Percentiles rank a stretch among this genome's conserved stretches.
Conservation (phyloP, 2,888 invertebrate genomes). For the Megaustenia siamemsis region DNA sequence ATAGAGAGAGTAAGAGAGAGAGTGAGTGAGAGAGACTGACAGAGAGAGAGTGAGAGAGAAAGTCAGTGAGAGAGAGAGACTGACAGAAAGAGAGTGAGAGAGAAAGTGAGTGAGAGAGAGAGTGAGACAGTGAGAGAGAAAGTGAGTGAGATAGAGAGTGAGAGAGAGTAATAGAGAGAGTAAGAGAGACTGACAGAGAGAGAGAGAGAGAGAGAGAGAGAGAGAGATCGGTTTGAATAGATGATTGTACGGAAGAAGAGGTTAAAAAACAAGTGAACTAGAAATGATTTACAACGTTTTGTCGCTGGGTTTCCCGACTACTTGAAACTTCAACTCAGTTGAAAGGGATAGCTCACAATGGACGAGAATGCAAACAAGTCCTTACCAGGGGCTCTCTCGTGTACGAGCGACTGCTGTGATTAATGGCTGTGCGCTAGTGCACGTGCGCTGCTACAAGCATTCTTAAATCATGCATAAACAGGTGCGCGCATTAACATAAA, state of each 20-base stretch:
- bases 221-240: too few species aligned
- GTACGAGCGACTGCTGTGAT: not conserved
- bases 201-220: slow-evolving; percentile 7
- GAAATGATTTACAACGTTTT: not conserved
- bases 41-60: too few species aligned
- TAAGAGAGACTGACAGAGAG: too few species aligned
- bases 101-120: too few species aligned
- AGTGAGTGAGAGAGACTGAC: not conserved
- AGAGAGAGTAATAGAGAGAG: too few species aligned
- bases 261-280: too few species aligned
- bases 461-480: not conserved
- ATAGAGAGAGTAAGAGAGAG: too few species aligned
- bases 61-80: too few species aligned
- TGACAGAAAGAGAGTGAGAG: too few species aligned
- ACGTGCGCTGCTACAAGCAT: not conserved
- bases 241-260: too few species aligned
- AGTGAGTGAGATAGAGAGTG: too few species aligned
- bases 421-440: not conserved
- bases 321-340: not conserved
- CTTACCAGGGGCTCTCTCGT: not conserved
- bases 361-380: not conserved
- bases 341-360: not conserved
- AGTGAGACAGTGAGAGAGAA: not conserved
- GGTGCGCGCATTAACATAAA: too few species aligned
- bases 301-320: not conserved